Evolutionary conservation across 1,140 invertebrate genomes (phyloP).

Genomic region (Camponotus vicinus): DNA sequence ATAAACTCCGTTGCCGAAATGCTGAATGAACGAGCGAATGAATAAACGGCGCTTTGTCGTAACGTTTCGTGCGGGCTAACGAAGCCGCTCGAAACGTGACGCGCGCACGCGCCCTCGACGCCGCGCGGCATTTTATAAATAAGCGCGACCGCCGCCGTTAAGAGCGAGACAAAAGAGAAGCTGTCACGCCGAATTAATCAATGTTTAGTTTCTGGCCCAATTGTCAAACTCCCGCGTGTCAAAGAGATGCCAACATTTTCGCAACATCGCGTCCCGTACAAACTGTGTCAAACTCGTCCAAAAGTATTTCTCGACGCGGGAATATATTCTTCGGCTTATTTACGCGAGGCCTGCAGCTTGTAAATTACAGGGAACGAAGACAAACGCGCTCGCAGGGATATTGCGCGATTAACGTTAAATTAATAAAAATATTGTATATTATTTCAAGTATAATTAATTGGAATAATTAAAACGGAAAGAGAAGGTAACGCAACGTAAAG

Average conservation of each 20-base stretch:
- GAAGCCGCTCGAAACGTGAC: slow-evolving; percentile 5
- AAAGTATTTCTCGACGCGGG: slow-evolving; percentile 17
- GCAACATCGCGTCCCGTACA: background rate
- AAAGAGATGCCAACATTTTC: background rate
- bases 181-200: slow-evolving; percentile 44
- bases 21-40: slow-evolving; percentile 56
- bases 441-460: background rate
- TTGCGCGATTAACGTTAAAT: background rate
- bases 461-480: background rate
- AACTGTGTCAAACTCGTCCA: background rate
- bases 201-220: slow-evolving; percentile 35
- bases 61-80: slow-evolving; percentile 30
- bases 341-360: background rate
- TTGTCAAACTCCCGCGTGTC: slow-evolving; percentile 16
- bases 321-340: slow-evolving; percentile 29
- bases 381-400: background rate
- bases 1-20: slow-evolving; percentile 52
- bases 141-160: slow-evolving; percentile 21
- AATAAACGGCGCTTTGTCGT: slow-evolving; percentile 54
- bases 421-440: background rate
- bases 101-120: slow-evolving; percentile 9
- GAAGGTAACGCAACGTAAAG: background rate
- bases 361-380: slow-evolving; percentile 11
- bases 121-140: slow-evolving; percentile 54
- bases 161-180: slow-evolving; percentile 28